Base-by-base conservation (phyloP, 2,888 invertebrate genomes). In the Diadegma fenestrale region DNA sequence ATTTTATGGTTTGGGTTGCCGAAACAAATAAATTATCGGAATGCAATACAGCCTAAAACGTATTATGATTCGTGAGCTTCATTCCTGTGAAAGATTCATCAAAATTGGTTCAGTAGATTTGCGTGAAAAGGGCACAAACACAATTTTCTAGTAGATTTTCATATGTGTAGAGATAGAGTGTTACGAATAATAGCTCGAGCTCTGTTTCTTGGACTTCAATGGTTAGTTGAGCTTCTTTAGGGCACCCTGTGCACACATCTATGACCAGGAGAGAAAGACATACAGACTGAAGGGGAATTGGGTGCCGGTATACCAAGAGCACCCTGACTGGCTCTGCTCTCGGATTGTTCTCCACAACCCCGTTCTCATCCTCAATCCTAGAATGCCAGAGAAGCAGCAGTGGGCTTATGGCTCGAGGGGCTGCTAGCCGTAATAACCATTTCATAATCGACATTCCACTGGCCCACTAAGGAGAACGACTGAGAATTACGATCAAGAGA, bases 361-460 rank as follows among this genome's bases (percentile, higher is more conserved):
- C 41, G 26, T 30, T 19, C 68, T 54, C 66, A 33, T 73, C 68
- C 78, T 63, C 48, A 30, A 78, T 73, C 72, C 81, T 78, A 72
- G 81, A 75, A 85, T 81, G 68, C 80, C 80, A 78, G 72, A 78
- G 77, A 51, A 77, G 66, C 80, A 80, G 71, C 64, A 75, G 63
- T 48, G 68, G 51, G 72, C 81, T 81, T 63, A 58, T 19, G 41
- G 66, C 68, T 86, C 48, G 68, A 80, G 77, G 68, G 84, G 63
- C 51, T 54, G 19, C 51, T 19, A 54, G n/a, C 77, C 63, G 73
- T 77, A 80, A 80, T 86, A 84, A 85, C 82, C 81, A 75, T 83
- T 84, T 87, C 81, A 84, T 85, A 81, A 85, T 87, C 79, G 84
- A 84, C 72, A 87, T 87, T 85, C 85, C 83, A 76, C 85, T 61